A percentile compares a stretch with the other conserved stretches of the same genome.
Conservation (phyloP, 2,797 vertebrate genomes). For the Pitangus sulphuratus region DNA sequence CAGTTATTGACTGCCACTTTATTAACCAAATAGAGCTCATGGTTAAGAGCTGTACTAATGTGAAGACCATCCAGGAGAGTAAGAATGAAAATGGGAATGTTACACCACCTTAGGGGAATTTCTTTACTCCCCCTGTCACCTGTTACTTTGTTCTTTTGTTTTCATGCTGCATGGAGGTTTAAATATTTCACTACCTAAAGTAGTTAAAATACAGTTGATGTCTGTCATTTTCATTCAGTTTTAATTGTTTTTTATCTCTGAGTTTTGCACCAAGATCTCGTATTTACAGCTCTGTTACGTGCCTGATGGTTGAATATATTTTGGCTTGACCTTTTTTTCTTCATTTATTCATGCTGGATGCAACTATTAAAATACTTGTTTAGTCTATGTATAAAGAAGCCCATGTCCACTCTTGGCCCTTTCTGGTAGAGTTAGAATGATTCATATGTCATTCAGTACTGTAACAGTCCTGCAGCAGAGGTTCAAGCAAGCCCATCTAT, state of each 20-base stretch:
- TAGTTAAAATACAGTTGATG: background rate
- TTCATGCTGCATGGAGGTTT: background rate
- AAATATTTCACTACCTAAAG: background rate
- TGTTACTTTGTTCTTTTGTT: background rate
- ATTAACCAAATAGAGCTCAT: background rate
- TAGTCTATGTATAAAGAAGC: background rate
- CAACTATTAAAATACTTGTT: background rate
- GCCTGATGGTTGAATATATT: background rate
- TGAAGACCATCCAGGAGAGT: background rate
- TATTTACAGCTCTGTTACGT: background rate
- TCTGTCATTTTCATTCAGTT: background rate
- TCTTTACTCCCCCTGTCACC: background rate
- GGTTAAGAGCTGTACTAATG: background rate
- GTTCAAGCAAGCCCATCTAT: background rate
- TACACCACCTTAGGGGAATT: background rate
- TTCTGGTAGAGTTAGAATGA: background rate
- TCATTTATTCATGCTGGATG: background rate
- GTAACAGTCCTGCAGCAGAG: background rate
- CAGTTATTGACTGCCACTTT: background rate
- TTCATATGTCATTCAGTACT: fast-evolving
- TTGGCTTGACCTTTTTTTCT: background rate
- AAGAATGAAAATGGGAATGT: background rate
- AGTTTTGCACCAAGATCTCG: background rate
- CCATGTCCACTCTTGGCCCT: background rate
- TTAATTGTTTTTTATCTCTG: background rate